A percentile compares a stretch with the other conserved stretches of the same genome.
Conservation (phyloP, 1,140 invertebrate species). For the Holcopasites calliopsidis region DNA sequence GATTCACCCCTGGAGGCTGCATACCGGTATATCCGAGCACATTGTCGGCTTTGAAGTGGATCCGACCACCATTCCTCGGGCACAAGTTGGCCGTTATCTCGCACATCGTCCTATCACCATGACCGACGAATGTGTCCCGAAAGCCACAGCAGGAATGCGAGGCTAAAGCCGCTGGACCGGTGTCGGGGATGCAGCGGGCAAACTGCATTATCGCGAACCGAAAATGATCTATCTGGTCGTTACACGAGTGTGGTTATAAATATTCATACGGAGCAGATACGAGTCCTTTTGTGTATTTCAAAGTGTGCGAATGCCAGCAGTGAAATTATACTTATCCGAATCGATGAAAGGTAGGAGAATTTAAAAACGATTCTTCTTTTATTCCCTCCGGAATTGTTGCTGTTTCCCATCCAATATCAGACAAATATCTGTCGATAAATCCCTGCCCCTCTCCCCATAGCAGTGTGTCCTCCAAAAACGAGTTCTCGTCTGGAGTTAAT, state of each 20-base stretch:
- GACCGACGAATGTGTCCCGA: constrained; percentile 2
- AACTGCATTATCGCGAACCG: constrained; percentile 16
- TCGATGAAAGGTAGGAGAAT: too few species aligned
- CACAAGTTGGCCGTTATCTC: constrained; percentile 31
- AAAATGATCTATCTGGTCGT: background rate
- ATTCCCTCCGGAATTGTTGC: too few species aligned
- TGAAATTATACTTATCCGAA: too few species aligned
- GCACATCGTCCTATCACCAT: constrained; percentile 12
- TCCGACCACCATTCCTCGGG: constrained; percentile 25
- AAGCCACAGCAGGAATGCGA: constrained; percentile 34
- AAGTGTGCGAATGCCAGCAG: too few species aligned
- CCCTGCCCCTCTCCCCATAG: too few species aligned
- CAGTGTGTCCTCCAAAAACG: background rate
- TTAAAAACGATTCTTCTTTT: too few species aligned
- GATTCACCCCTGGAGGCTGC: constrained; percentile 33
- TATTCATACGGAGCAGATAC: too few species aligned
- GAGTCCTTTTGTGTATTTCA: too few species aligned
- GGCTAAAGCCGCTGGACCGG: background rate
- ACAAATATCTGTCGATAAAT: background rate
- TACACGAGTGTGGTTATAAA: background rate
- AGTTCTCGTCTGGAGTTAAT: background rate
- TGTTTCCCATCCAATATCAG: too few species aligned
- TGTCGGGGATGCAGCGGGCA: background rate
- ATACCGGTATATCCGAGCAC: background rate
- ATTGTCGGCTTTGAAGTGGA: constrained; percentile 42